A percentile compares a stretch with the other conserved stretches of the same genome.
These are phyloP conservation scores for Antigone vipio DNA, from an alignment of 2,113 vertebrate species.

Conservation along the genomic window DNA sequence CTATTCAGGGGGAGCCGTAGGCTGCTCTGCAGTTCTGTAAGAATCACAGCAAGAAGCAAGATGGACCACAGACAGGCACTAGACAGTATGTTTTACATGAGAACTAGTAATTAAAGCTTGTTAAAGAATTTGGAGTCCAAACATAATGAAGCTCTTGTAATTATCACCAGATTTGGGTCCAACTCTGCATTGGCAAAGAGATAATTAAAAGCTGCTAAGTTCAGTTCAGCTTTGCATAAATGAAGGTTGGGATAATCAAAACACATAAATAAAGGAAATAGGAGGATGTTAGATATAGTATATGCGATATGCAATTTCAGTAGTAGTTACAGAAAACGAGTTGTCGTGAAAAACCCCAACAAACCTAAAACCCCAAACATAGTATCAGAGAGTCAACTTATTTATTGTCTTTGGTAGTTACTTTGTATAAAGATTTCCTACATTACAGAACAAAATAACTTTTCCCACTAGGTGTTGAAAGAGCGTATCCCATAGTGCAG, in stretches of 20 bases:
- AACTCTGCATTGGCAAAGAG: background rate
- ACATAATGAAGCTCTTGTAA: background rate
- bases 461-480: background rate
- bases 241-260: background rate
- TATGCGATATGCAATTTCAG: background rate
- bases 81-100: background rate
- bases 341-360: accelerated
- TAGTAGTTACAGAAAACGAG: background rate
- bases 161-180: background rate
- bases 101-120: background rate
- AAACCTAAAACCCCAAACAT: accelerated
- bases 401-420: background rate
- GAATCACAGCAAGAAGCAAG: background rate
- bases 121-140: background rate
- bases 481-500: accelerated
- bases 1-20: background rate
- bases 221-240: background rate
- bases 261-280: background rate
- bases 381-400: background rate
- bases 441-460: background rate
- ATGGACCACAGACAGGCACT: background rate
- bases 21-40: background rate
- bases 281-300: background rate
- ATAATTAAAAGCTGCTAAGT: background rate
- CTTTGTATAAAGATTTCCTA: background rate